phyloP scores from a whole-genome alignment of 2,797 vertebrate species.

The Ceryle rudis region DNA sequence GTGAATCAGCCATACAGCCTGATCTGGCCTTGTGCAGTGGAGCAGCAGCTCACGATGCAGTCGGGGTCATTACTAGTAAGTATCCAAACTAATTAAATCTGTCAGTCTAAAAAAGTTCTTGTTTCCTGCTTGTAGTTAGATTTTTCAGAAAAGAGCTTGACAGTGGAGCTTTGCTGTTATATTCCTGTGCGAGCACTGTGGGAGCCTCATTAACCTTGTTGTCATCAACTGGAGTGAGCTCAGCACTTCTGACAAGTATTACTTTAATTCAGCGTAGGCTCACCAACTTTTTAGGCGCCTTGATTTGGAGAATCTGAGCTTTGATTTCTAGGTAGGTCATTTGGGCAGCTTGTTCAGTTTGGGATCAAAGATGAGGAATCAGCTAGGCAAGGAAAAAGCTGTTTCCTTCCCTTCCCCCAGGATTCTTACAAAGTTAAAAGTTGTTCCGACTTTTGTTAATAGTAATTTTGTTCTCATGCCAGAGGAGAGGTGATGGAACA shows the following conservation, averaged over 20 bases:
- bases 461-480: not conserved
- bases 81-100: not conserved
- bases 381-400: not conserved
- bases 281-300: not conserved
- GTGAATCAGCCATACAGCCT: not conserved
- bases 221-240: not conserved
- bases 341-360: not conserved
- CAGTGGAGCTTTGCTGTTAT: not conserved
- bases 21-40: not conserved
- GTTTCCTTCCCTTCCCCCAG: not conserved
- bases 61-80: not conserved
- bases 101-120: not conserved
- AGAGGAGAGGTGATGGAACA: not conserved
- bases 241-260: not conserved
- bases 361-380: not conserved
- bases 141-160: not conserved
- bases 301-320: not conserved
- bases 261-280: too few relatives aligned
- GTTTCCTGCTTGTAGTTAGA: not conserved
- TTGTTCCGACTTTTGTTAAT: not conserved
- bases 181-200: not conserved
- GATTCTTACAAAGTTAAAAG: not conserved
- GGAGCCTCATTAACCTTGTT: not conserved
- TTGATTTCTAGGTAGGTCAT: not conserved
- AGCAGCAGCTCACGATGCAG: not conserved